A percentile compares a stretch with the other conserved stretches of the same genome.
Evolutionary conservation across 2,888 invertebrate species (phyloP).

Genomic region (Mythimna impura): DNA sequence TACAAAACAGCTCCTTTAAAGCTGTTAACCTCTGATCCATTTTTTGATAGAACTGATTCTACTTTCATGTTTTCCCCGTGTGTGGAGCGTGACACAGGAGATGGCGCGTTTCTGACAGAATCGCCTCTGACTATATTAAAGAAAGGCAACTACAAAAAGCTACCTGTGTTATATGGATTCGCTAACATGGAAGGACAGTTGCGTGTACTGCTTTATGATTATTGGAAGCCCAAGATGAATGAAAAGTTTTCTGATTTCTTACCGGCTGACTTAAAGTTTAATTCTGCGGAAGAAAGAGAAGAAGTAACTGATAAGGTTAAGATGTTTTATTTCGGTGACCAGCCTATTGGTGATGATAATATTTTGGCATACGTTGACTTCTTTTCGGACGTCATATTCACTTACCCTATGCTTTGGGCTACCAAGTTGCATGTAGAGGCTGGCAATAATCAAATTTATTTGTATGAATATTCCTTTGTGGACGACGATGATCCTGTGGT

Average conservation of each 20-base stretch:
- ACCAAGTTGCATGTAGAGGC: conserved; percentile 68
- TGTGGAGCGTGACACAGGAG: conserved; percentile 64
- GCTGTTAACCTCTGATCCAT: conserved; percentile 57
- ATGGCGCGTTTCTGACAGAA: conserved; percentile 69
- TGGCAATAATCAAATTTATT: conserved; percentile 74
- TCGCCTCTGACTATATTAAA: conserved; percentile 72
- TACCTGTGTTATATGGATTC: conserved; percentile 76
- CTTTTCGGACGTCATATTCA: conserved; percentile 78
- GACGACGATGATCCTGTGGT: conserved; percentile 64
- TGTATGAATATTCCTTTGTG: conserved; percentile 75
- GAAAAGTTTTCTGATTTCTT: conserved; percentile 74
- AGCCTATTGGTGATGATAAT: conserved; percentile 64
- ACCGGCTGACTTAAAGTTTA: conserved; percentile 74
- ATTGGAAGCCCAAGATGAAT: conserved; percentile 74
- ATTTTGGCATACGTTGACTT: conserved; percentile 72
- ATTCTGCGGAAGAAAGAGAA: conserved; percentile 68
- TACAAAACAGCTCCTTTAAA: conserved; percentile 69
- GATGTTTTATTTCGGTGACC: conserved; percentile 72
- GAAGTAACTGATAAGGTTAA: conserved; percentile 68
- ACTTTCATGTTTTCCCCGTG: conserved; percentile 64
- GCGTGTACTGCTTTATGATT: conserved; percentile 60
- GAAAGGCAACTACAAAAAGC: conserved; percentile 67
- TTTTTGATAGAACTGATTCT: conserved; percentile 59
- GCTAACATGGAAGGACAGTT: conserved; percentile 71
- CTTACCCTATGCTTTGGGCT: conserved; percentile 66